Base-by-base conservation (phyloP, 2,888 invertebrate species). In the Operophtera brumata region DNA sequence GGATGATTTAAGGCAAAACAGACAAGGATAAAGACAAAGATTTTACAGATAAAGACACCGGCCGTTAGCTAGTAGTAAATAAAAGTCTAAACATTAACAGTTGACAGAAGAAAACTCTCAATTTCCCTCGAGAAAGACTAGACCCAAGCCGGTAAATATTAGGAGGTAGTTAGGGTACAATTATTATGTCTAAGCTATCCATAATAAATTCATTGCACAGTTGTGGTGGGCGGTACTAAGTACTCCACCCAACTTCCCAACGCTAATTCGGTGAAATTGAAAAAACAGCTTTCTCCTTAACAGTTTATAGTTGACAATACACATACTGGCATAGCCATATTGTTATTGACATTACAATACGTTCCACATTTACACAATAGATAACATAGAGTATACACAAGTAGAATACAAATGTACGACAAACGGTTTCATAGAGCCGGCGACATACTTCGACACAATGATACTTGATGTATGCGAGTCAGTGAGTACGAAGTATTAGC, bases 361-460 rank as follows among this genome's bases (percentile, higher is more conserved):
- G 73, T 78, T 74, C 69, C 66, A 76, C 77, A 79, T 82, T 74
- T 63, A 80, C 77, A 84, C 82, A 82, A 82, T 78, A 81, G 80
- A 83, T 82, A 84, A 82, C 77, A 71, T 57, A 60, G 56, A 61
- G 62, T 64, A 48, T 47, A 12, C 36, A 58, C 70, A 73, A 65
- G 64, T 65, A 67, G 82, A 78, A 83, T 82, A 84, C 82, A 80
- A 82, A 84, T 78, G 71, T 63, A 71, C 72, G 66, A 69, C 74
- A 70, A 80, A 78, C 78, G 70, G 78, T 75, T 65, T 61, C 57
- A 70, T 73, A 71, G 68, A 66, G 69, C 65, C 63, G 41, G 53
- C 73, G 77, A 73, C 77, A 77, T 67, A 78, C 75, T 72, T 74
- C 59, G 58, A 78, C 74, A 77, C 76, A 70, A 65, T 67, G 58